Base-by-base conservation (phyloP, 2,797 vertebrate species). In the Tragelaphus eurycerus region DNA sequence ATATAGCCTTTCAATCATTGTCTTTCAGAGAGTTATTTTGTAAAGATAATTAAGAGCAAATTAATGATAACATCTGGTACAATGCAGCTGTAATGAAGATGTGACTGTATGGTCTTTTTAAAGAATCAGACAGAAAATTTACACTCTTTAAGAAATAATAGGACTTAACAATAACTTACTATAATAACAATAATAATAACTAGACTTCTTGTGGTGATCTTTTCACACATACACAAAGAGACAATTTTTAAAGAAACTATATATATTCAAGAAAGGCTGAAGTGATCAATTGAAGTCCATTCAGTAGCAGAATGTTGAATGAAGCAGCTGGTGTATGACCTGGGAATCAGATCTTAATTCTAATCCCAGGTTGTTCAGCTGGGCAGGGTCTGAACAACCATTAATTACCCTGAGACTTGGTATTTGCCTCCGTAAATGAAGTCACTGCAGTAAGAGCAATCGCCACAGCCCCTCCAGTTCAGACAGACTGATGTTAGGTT, bases 61-160 rank as follows among this genome's bases (percentile, higher is more conserved):
- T 25, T 83, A 90, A 84, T 34, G 29, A 10, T 38, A 64, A 85
- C 55, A 85, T 17, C 25, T 29, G 46, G 7, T 54, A 34, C 74
- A 13, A 92, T 94, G 15, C 50, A 97, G 31, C 38, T 96, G 31
- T n/a, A 90, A 54, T 38, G 46, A 78, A 93, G 96, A 96, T 84
- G 17, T 16, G 19, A 34, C 25, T 82, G 84, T 59, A 27, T 60
- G 31, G 34, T 86, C 43, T 54, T 82, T 89, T 93, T 29, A 48
- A 23, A 59, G 48, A 94, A 90, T 71, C 48, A 86, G 86, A 82
- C 12, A 83, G 48, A 81, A 46, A 82, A 89, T 92, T 86, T 95
- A 96, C 50, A 52, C 12, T 78, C 29, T 55, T 55, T 59, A 84
- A 92, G 27, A 82, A 93, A 46, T 78, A 84, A 52, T 27, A 91